Evolutionary conservation across 1,140 invertebrate species (phyloP), one percentile per base, ranked within the genome.

Genomic region (Cherax destructor): DNA sequence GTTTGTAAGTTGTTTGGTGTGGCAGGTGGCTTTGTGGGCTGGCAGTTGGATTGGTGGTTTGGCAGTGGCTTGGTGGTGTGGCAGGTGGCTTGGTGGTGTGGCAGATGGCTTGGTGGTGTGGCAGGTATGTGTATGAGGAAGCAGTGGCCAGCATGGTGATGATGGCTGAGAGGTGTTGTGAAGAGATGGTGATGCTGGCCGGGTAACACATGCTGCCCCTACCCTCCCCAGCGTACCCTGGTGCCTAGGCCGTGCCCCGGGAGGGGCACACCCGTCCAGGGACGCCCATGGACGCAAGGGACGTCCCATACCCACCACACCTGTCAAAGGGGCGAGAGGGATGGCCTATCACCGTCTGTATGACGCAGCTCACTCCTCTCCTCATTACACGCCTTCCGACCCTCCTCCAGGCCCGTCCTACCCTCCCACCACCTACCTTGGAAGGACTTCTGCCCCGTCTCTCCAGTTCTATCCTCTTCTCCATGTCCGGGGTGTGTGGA

Each of bases 391-490:
- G 74, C 16, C n/a, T n/a, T 13, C 56, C 21, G 0, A 50, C 83
- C 52, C 83, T 11, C 49, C 11, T 52, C 47, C 30, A 11, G 16
- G 9, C 24, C 30, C 76, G 1, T 30, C 16, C 10, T 21, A 13
- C 11, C 50, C 47, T 49, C 21, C 76, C 61, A 5, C 47, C 7
- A 79, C 85, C 96, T 96, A 98, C 98, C 95, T 98, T 96, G 94
- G 96, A 96, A 93, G 97, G 96, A 94, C 96, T 96, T 94, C 96
- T 97, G 94, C 97, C 97, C 93, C 97, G 95, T 95, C 97, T 97
- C 95, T 98, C 98, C 94, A 98, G 96, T 94, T 97, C 97, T 96
- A 98, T 97, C 95, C 98, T 96, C 94, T 98, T 98, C 95, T 98
- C 98, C 98, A 99, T 98, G 86, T 76, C 79, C 72, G 79, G 50